Base-by-base conservation (phyloP, 1,140 invertebrate species). In the Meloidogyne hapla region DNA sequence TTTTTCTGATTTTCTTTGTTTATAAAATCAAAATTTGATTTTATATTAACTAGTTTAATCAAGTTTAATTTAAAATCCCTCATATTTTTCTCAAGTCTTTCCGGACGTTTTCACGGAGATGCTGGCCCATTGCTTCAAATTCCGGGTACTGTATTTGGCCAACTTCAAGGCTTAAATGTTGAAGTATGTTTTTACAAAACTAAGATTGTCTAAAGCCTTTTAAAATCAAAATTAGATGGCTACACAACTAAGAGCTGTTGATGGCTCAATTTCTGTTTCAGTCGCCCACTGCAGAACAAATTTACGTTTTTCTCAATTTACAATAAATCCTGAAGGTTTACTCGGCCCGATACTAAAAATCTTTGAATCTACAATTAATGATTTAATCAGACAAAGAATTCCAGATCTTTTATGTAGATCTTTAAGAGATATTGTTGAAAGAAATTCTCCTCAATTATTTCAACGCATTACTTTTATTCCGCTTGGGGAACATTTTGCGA, bases 331-430 rank as follows among this genome's bases (percentile, higher is more conserved):
- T n/a, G 78, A 86, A 69, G 84, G 84, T 21, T 78, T 81, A 25
- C 74, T 85, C n/a, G 76, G 81, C n/a, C 73, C 85, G 18, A 66
- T 85, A 62, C 76, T 85, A 1, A 85, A 85, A 75, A 81, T 81
- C 21, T 85, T 85, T 69, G 84, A 85, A 77, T 83, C 79, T 40
- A 79, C 79, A 74, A 86, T 86, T 45, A 86, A 86, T 40, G 85
- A 87, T 28, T 56, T 73, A 25, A 85, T 86, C 33, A 76, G 84
- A 13, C 76, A 81, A 45, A 67, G 84, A 23, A 87, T 86, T 66
- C 84, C 84, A 23, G 67, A 77, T 64, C 68, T 86, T 4, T 83
- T 86, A 68, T 86, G 84, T 62, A 74, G 70, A 18, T 79, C 77
- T 10, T 69, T 86, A 10, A 76, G 81, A 25, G 76, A 83, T 70